These are phyloP conservation scores for Pelusios castaneus DNA, from an alignment of 2,113 vertebrate species.

Conservation along the genomic window DNA sequence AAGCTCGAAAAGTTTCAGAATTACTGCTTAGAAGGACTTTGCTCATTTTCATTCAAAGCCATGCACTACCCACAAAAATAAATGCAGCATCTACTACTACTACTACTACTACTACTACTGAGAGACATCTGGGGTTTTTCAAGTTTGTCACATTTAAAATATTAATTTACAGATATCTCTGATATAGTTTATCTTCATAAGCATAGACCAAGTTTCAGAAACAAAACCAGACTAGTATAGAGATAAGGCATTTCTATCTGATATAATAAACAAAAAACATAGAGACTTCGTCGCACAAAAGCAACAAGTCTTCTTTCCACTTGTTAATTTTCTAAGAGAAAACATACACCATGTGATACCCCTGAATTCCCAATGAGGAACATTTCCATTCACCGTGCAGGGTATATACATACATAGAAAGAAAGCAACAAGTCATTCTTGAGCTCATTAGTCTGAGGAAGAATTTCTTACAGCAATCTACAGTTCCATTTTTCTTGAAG, in stretches of 20 bases:
- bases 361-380: not conserved
- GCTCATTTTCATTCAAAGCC: not conserved
- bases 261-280: not conserved
- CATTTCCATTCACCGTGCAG: not conserved
- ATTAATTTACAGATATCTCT: not conserved
- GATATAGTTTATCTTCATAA: not conserved
- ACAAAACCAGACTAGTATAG: too few relatives aligned
- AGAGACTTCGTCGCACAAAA: not conserved
- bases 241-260: not conserved
- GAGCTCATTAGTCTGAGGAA: not conserved
- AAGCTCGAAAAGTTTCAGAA: not conserved
- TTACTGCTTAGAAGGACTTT: not conserved
- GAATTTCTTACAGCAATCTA: not conserved
- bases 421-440: not conserved
- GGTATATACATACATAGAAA: not conserved
- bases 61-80: not conserved
- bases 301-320: not conserved
- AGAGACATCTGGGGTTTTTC: not conserved
- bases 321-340: not conserved
- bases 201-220: not conserved
- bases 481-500: not conserved
- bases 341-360: not conserved
- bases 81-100: not conserved
- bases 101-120: not conserved
- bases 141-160: too few relatives aligned